These are phyloP conservation scores for Parasteatoda lunata DNA, from an alignment of 2,888 invertebrate species.

Conservation along the genomic window DNA sequence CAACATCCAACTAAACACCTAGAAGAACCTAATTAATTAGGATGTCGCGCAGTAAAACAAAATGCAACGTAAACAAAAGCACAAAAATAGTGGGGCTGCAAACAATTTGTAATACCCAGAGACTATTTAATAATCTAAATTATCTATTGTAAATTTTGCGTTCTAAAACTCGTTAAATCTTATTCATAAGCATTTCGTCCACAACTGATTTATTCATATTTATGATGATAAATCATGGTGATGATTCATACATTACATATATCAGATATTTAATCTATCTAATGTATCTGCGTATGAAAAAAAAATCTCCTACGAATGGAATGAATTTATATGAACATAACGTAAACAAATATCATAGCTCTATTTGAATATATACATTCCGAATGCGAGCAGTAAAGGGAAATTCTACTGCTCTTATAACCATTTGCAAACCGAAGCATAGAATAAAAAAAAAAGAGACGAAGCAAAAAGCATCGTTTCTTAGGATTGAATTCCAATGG, in stretches of 20 bases:
- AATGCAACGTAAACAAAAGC: no score
- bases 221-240: background rate
- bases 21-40: background rate
- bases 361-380: constrained; percentile 7
- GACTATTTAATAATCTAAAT: no score
- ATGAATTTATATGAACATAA: background rate
- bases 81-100: no score
- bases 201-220: background rate
- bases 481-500: constrained; percentile 47
- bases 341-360: background rate
- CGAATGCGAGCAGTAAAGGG: background rate
- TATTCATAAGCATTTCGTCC: no score
- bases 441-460: constrained; percentile 17
- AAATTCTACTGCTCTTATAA: constrained; percentile 16
- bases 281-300: background rate
- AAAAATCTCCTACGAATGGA: background rate
- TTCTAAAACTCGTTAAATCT: no score
- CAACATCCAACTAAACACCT: background rate
- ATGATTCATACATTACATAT: background rate
- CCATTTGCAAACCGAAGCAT: constrained; percentile 14
- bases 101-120: no score
- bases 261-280: background rate
- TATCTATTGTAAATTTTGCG: no score
- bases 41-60: no score
- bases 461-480: constrained; percentile 2